Percentiles rank a stretch among this genome's conserved stretches.
phyloP scores from a whole-genome alignment of 1,140 invertebrate genomes.

The Aradophagus sp. region DNA sequence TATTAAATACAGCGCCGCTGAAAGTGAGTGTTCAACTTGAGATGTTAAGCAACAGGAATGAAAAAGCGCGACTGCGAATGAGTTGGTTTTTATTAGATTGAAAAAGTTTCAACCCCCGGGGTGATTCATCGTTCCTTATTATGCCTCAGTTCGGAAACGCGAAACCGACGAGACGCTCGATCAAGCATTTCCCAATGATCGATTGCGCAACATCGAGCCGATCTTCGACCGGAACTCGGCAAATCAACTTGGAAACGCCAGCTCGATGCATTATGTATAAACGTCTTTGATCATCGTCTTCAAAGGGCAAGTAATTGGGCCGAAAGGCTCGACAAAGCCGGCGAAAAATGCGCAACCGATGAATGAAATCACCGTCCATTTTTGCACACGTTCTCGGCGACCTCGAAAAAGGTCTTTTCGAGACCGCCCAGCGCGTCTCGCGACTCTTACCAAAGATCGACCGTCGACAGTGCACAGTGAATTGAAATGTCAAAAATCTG shows the following conservation, averaged over 20 bases:
- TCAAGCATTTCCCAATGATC: slow-evolving; percentile 38
- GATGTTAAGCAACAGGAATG: slow-evolving; percentile 36
- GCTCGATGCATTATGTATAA: slow-evolving; percentile 1
- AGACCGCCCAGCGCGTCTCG: no score
- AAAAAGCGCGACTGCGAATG: slow-evolving; percentile 26
- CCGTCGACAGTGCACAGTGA: no score
- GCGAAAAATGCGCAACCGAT: slow-evolving; percentile 8
- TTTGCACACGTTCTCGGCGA: slow-evolving; percentile 19
- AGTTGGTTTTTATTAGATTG: slow-evolving; percentile 53
- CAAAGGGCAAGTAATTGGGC: slow-evolving; percentile 4
- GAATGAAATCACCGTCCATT: slow-evolving; percentile 19
- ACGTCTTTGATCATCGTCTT: slow-evolving; percentile 10
- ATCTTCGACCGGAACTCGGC: slow-evolving; percentile 14
- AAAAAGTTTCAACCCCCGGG: slow-evolving; percentile 44
- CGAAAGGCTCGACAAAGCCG: slow-evolving; percentile 8
- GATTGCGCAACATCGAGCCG: slow-evolving; percentile 23
- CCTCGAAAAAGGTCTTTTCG: slow-evolving; percentile 11
- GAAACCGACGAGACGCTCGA: slow-evolving; percentile 17
- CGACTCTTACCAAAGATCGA: no score
- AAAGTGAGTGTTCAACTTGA: slow-evolving; percentile 7
- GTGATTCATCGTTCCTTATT: slow-evolving; percentile 49
- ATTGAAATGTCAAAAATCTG: no score
- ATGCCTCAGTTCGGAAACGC: slow-evolving; percentile 21
- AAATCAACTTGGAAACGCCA: slow-evolving; percentile 4
- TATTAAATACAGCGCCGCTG: slow-evolving; percentile 31